Evolutionary conservation across 2,888 invertebrate species (phyloP).

Genomic region (Thecophora atra): DNA sequence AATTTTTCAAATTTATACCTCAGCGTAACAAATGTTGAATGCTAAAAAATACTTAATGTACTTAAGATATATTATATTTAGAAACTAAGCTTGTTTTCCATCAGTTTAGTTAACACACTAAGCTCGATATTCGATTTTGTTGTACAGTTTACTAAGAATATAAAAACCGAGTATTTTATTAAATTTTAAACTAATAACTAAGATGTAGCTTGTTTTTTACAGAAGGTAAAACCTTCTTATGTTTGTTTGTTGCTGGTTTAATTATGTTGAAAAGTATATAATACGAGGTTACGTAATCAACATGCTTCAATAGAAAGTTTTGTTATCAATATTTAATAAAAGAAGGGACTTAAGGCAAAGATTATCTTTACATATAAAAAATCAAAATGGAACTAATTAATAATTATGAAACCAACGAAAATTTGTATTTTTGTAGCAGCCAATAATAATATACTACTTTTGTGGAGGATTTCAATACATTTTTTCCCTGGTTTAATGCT

Average conservation of each 20-base stretch:
- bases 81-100: too few relatives aligned
- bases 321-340: background rate
- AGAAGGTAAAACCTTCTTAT: slow-evolving; percentile 46
- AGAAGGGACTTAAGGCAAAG: background rate
- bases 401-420: background rate
- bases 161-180: slow-evolving; percentile 30
- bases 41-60: slow-evolving; percentile 42
- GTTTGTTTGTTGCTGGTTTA: slow-evolving; percentile 49
- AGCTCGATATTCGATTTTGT: slow-evolving; percentile 31
- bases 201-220: slow-evolving; percentile 39
- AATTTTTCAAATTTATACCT: slow-evolving; percentile 45
- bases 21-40: slow-evolving; percentile 39
- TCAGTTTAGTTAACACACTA: too few relatives aligned
- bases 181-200: slow-evolving; percentile 34
- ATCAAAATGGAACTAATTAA: too few relatives aligned
- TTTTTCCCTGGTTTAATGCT: too few relatives aligned
- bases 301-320: background rate
- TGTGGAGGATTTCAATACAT: too few relatives aligned
- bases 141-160: slow-evolving; percentile 23
- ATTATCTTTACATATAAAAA: background rate
- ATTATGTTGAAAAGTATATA: slow-evolving; percentile 48
- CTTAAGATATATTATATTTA: slow-evolving; percentile 36
- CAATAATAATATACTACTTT: too few relatives aligned
- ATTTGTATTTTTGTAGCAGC: too few relatives aligned
- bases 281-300: slow-evolving; percentile 39